Evolutionary conservation across 2,797 vertebrate species (phyloP).

Genomic region (Parotocinclus haroldoi): DNA sequence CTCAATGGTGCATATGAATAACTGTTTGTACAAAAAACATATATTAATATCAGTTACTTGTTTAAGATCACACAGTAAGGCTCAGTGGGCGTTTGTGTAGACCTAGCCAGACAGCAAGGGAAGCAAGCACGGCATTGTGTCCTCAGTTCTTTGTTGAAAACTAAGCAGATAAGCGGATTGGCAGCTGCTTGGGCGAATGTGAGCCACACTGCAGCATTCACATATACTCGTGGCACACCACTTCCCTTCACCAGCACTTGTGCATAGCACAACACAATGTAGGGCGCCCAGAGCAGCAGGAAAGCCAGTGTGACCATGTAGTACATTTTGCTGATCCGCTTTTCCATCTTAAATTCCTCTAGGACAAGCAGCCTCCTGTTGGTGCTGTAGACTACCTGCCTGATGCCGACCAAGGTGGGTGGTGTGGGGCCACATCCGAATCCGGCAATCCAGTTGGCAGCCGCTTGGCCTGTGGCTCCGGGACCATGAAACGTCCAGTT

Average conservation of each 20-base stretch:
- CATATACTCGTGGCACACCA: slow-evolving; percentile 83
- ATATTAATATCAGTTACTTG: neutral
- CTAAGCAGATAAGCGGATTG: slow-evolving; percentile 91
- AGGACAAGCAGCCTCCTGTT: slow-evolving; percentile 88
- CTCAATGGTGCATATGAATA: neutral
- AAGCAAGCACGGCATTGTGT: slow-evolving; percentile 84
- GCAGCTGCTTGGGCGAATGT: slow-evolving; percentile 92
- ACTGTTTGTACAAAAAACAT: too few species aligned
- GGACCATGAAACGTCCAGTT: slow-evolving; percentile 98
- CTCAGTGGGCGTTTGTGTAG: slow-evolving; percentile 82
- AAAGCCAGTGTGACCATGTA: slow-evolving; percentile 92
- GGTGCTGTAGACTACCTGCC: slow-evolving; percentile 79
- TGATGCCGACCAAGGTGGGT: slow-evolving; percentile 90
- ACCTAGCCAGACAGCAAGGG: slow-evolving; percentile 78
- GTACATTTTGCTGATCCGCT: slow-evolving; percentile 94
- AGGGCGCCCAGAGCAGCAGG: slow-evolving; percentile 89
- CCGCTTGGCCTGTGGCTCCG: slow-evolving; percentile 91
- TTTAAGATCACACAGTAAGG: slow-evolving; percentile 62
- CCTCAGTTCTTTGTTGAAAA: slow-evolving; percentile 93
- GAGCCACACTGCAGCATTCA: slow-evolving; percentile 92
- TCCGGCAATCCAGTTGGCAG: slow-evolving; percentile 95
- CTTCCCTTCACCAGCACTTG: slow-evolving; percentile 83
- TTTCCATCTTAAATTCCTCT: slow-evolving; percentile 95
- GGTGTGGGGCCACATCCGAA: slow-evolving; percentile 93
- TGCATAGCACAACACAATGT: slow-evolving; percentile 88